A percentile compares a stretch with the other conserved stretches of the same genome.
Evolutionary conservation across 2,113 vertebrate genomes (phyloP).

Genomic region (Hemicordylus capensis): DNA sequence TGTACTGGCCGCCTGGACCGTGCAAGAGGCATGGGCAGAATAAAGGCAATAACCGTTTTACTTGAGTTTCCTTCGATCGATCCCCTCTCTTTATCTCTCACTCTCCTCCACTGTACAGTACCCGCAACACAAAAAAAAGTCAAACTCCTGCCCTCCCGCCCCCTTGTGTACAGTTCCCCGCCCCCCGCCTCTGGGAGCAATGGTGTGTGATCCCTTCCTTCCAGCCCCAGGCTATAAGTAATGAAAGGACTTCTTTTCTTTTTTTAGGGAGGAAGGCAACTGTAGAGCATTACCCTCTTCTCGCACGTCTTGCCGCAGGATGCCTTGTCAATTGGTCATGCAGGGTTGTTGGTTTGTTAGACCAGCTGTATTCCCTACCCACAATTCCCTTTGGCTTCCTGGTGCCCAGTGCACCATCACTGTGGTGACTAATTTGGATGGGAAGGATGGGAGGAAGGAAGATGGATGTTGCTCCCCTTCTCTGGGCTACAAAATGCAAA

Average conservation of each 20-base stretch:
- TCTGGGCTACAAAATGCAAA: background rate
- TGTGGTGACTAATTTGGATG: rapidly evolving
- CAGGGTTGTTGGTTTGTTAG: background rate
- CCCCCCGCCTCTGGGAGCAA: background rate
- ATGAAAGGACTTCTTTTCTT: rapidly evolving
- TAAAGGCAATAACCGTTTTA: conserved; percentile 85
- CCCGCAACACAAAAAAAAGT: background rate
- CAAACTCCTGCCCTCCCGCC: background rate
- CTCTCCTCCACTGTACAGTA: conserved; percentile 6
- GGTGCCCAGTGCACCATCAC: background rate
- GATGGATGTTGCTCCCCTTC: background rate
- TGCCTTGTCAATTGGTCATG: background rate
- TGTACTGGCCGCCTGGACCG: conserved; percentile 72
- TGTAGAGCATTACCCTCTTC: background rate
- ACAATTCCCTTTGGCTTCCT: too few species aligned
- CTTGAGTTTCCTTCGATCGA: conserved; percentile 64
- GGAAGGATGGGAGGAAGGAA: background rate
- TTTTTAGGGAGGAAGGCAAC: background rate
- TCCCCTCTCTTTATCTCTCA: conserved; percentile 24
- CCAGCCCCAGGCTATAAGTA: background rate
- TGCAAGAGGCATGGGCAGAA: conserved; percentile 73
- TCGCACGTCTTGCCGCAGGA: background rate
- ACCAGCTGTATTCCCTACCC: too few species aligned
- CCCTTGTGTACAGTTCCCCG: background rate
- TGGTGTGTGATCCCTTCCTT: background rate